phyloP scores from a whole-genome alignment of 2,888 invertebrate species.

The Dexiosoma caninum region DNA sequence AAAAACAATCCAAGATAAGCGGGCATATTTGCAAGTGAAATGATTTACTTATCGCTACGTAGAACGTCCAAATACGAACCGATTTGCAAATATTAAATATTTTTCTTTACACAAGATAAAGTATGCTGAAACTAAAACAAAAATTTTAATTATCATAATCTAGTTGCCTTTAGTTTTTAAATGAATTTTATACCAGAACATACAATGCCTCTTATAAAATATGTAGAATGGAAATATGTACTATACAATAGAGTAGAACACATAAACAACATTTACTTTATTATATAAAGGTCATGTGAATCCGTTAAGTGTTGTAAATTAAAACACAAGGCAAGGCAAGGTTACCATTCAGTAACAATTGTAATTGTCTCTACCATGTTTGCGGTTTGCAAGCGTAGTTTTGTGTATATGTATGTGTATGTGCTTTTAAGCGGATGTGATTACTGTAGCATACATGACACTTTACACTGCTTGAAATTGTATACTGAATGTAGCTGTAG shows the following conservation, averaged over 20 bases:
- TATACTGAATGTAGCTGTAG: slow-evolving; percentile 1
- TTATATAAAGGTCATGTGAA: slow-evolving; percentile 55
- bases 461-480: slow-evolving; percentile 18
- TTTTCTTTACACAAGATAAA: no score
- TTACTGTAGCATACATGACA: slow-evolving; percentile 45
- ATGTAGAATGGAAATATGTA: background rate
- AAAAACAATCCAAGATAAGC: no score
- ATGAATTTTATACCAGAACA: no score
- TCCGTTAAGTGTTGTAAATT: slow-evolving; percentile 58
- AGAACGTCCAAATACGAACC: no score
- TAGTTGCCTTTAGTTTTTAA: background rate
- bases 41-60: no score
- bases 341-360: slow-evolving; percentile 51
- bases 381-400: background rate
- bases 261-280: slow-evolving; percentile 53
- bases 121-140: no score
- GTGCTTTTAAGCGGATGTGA: slow-evolving; percentile 21
- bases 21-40: no score
- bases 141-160: no score
- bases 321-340: slow-evolving; percentile 46
- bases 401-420: background rate
- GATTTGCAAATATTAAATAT: no score
- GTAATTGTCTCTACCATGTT: slow-evolving; percentile 13
- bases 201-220: background rate
- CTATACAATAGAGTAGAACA: background rate